These are phyloP conservation scores for Diabrotica balteata DNA, from an alignment of 2,888 invertebrate genomes.

Conservation along the genomic window DNA sequence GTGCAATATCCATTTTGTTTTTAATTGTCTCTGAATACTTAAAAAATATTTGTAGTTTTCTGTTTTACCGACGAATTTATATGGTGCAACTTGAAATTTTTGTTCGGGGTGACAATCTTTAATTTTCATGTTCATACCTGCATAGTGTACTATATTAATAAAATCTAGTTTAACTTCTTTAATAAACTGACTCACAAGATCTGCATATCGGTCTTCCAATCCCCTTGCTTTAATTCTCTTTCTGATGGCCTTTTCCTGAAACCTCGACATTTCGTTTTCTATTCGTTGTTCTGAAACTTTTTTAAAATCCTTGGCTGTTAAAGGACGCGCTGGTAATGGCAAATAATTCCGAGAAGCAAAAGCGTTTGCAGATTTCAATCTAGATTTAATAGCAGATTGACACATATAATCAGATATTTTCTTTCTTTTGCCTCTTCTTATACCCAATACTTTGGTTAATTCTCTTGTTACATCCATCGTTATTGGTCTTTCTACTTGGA, in stretches of 20 bases:
- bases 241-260: slow-evolving; percentile 69
- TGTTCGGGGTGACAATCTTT: slow-evolving; percentile 63
- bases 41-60: slow-evolving; percentile 66
- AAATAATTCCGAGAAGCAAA: background rate
- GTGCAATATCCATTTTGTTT: slow-evolving; percentile 66
- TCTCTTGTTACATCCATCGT: slow-evolving; percentile 37
- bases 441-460: slow-evolving; percentile 33
- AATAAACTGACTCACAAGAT: slow-evolving; percentile 63
- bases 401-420: slow-evolving; percentile 41
- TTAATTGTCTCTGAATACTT: slow-evolving; percentile 64
- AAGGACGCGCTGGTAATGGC: slow-evolving; percentile 8
- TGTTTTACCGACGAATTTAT: slow-evolving; percentile 69
- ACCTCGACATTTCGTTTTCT: slow-evolving; percentile 49
- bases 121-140: slow-evolving; percentile 42
- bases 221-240: slow-evolving; percentile 65
- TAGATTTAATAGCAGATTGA: slow-evolving; percentile 28
- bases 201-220: slow-evolving; percentile 64
- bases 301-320: slow-evolving; percentile 34
- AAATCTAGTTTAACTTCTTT: slow-evolving; percentile 66
- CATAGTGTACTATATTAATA: slow-evolving; percentile 61
- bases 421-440: slow-evolving; percentile 29
- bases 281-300: slow-evolving; percentile 35
- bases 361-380: background rate
- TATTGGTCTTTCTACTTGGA: slow-evolving; percentile 24
- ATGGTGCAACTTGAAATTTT: slow-evolving; percentile 66